A percentile compares a stretch with the other conserved stretches of the same genome.
Evolutionary conservation across 92 coral and sea anemone genomes (phyloP).

Genomic region (Epizoanthus ramosus): DNA sequence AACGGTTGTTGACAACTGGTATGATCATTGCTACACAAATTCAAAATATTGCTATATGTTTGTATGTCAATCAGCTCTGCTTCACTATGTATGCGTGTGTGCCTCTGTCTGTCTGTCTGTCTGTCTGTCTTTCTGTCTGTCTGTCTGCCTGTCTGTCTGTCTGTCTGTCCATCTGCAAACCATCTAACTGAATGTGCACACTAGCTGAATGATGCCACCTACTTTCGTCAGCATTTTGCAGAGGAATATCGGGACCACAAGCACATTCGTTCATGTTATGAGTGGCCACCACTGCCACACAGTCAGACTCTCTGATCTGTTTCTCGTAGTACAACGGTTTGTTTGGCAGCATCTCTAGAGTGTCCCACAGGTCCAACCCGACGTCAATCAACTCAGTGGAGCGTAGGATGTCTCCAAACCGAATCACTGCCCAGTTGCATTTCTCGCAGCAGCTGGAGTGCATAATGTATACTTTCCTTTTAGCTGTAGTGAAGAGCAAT

Average conservation of each 20-base stretch:
- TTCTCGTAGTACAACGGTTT: constrained; percentile 74
- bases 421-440: constrained; percentile 74
- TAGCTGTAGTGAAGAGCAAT: constrained; percentile 3
- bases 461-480: constrained; percentile 67
- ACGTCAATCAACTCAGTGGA: constrained; percentile 72
- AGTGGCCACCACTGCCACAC: constrained; percentile 65
- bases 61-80: no score
- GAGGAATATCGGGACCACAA: neutral
- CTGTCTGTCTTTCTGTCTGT: no score
- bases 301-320: constrained; percentile 48
- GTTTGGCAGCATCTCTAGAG: constrained; percentile 61
- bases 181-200: no score
- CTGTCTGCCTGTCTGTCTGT: no score
- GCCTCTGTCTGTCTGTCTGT: no score
- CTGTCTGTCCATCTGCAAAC: no score
- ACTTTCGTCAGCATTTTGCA: neutral
- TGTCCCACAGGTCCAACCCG: constrained; percentile 65
- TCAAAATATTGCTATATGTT: no score
- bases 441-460: constrained; percentile 80
- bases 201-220: no score
- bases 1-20: no score
- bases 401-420: constrained; percentile 65
- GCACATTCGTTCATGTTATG: constrained; percentile 42
- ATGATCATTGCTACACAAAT: no score
- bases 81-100: no score